phyloP scores from a whole-genome alignment of 2,113 vertebrate genomes.

The Laterallus jamaicensis region DNA sequence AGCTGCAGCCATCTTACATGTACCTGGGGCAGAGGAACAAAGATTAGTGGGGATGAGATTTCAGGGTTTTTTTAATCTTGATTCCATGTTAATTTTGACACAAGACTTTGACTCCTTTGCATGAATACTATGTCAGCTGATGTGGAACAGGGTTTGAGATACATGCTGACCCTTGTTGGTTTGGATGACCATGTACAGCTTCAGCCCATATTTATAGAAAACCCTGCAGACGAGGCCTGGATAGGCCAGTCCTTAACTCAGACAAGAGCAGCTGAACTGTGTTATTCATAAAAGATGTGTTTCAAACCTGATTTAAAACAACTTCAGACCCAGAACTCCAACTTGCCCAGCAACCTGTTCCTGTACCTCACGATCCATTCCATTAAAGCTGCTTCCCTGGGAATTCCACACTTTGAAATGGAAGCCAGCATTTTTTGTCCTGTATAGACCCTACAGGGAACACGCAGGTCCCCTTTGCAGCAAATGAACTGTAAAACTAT shows the following conservation, averaged over 20 bases:
- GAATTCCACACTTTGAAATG: not conserved
- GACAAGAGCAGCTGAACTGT: not conserved
- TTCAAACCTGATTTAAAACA: not conserved
- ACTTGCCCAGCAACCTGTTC: not conserved
- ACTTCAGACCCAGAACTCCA: not conserved
- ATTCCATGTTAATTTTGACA: not conserved
- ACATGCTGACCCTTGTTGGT: not conserved
- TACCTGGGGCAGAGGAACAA: not conserved
- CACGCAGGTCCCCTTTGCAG: not conserved
- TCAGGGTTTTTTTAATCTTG: not conserved
- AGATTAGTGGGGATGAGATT: not conserved
- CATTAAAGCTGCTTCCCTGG: not conserved
- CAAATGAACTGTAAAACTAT: not conserved
- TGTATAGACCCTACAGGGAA: not conserved
- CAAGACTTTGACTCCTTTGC: not conserved
- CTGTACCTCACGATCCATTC: not conserved
- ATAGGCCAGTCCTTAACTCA: not conserved
- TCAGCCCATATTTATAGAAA: not conserved
- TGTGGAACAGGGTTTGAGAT: not conserved
- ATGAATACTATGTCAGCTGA: not conserved
- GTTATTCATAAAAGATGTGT: not conserved
- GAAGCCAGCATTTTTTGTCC: not conserved
- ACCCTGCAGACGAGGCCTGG: not conserved
- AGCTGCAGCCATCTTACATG: not conserved
- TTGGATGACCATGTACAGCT: not conserved